Percentiles rank a stretch among this genome's conserved stretches.
Conservation (phyloP, 2,113 vertebrate species). For the Otus sunia region DNA sequence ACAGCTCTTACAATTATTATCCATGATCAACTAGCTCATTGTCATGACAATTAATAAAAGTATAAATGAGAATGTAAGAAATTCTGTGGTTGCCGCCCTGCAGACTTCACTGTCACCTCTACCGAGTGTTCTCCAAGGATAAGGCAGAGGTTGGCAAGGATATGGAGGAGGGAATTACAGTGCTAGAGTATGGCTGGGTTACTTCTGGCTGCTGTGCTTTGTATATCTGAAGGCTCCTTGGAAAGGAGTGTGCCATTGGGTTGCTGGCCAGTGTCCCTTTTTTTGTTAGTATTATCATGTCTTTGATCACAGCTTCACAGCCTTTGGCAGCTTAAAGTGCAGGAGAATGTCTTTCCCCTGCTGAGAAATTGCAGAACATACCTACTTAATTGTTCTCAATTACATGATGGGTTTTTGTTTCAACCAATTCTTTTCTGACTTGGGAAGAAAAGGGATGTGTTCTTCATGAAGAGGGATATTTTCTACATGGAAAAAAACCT, state of each 20-base stretch:
- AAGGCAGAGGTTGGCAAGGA: background rate
- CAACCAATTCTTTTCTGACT: background rate
- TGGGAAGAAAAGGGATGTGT: background rate
- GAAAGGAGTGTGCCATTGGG: background rate
- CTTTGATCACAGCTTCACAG: background rate
- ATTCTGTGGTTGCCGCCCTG: fast-evolving
- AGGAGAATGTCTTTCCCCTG: background rate
- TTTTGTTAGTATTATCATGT: background rate
- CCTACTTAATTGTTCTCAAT: background rate
- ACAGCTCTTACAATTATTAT: background rate
- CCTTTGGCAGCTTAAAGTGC: background rate
- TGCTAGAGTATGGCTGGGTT: background rate
- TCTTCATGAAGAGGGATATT: background rate
- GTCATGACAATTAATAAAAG: background rate
- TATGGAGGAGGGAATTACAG: background rate
- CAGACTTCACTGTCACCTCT: background rate
- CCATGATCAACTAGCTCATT: background rate
- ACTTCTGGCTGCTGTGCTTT: background rate
- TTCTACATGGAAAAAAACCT: background rate
- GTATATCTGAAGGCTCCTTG: background rate
- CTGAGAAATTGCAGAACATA: background rate
- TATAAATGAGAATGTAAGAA: background rate
- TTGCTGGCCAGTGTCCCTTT: background rate
- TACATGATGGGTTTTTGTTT: background rate
- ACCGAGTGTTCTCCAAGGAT: background rate